phyloP scores from a whole-genome alignment of 2,888 invertebrate species.

The Dicranocentrus wangi region DNA sequence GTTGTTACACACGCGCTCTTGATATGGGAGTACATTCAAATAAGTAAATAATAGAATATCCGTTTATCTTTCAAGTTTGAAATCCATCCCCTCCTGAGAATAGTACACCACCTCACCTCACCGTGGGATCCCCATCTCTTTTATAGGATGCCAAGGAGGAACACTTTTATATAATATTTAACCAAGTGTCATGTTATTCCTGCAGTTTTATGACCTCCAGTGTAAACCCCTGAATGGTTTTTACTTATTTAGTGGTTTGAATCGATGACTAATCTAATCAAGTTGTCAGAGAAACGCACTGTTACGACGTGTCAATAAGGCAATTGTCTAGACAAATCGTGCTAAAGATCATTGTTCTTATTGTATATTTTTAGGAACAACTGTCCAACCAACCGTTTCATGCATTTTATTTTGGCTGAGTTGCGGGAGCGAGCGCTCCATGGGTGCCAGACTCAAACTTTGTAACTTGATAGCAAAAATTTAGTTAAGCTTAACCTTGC shows the following conservation, averaged over 20 bases:
- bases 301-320: slow-evolving; percentile 33
- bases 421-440: slow-evolving; percentile 18
- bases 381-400: slow-evolving; percentile 11
- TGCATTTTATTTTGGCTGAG: too few species aligned
- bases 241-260: slow-evolving; percentile 15
- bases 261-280: slow-evolving; percentile 24
- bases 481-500: too few species aligned
- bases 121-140: too few species aligned
- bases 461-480: too few species aligned
- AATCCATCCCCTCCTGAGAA: too few species aligned
- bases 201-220: slow-evolving; percentile 53
- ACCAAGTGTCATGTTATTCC: slow-evolving; percentile 41
- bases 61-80: not conserved
- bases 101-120: too few species aligned
- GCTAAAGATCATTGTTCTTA: slow-evolving; percentile 50
- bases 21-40: too few species aligned
- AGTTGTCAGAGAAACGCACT: slow-evolving; percentile 42
- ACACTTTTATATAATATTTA: slow-evolving; percentile 1
- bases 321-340: slow-evolving; percentile 48
- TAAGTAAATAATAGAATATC: not conserved
- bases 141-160: too few species aligned
- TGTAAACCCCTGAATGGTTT: slow-evolving; percentile 16
- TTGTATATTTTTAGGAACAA: not conserved
- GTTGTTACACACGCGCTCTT: too few species aligned
- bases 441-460: slow-evolving; percentile 32